These are phyloP conservation scores for Onchidella celtica DNA, from an alignment of 2,888 invertebrate species.

Conservation along the genomic window DNA sequence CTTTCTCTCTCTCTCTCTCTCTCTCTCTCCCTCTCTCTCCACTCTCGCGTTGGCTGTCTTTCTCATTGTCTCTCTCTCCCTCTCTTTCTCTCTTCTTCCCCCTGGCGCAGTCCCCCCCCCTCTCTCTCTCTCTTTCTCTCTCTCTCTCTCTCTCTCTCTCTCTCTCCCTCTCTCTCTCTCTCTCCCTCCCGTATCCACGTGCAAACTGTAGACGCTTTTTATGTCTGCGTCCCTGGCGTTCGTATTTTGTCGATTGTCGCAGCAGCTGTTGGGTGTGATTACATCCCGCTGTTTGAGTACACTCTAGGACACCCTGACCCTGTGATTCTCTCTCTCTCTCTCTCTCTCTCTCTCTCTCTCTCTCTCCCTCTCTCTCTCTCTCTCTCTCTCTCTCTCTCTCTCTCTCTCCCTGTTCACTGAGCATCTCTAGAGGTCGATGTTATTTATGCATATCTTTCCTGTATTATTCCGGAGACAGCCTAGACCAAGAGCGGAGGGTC, in stretches of 20 bases:
- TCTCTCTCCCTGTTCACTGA: not conserved
- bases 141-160: not conserved
- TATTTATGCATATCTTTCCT: too few relatives aligned
- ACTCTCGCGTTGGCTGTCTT: not conserved
- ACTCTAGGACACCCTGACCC: too few relatives aligned
- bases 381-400: conserved; percentile 23
- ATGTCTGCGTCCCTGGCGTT: too few relatives aligned
- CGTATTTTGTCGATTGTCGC: too few relatives aligned
- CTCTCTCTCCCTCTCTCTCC: conserved; percentile 4
- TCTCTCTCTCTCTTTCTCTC: not conserved
- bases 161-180: not conserved
- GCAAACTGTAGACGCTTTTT: too few relatives aligned
- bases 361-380: conserved; percentile 1
- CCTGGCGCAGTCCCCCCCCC: not conserved
- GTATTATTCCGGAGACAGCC: too few relatives aligned
- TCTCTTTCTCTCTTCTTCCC: not conserved
- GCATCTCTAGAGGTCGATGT: too few relatives aligned
- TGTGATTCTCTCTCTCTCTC: too few relatives aligned
- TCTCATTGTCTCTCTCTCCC: not conserved
- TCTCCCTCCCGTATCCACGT: too few relatives aligned
- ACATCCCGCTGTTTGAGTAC: too few relatives aligned
- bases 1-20: not conserved
- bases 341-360: not conserved
- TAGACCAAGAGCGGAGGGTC: too few relatives aligned
- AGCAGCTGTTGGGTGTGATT: too few relatives aligned